A percentile compares a stretch with the other conserved stretches of the same genome.
Conservation (phyloP, 1,140 invertebrate species). For the Chelonus insularis region DNA sequence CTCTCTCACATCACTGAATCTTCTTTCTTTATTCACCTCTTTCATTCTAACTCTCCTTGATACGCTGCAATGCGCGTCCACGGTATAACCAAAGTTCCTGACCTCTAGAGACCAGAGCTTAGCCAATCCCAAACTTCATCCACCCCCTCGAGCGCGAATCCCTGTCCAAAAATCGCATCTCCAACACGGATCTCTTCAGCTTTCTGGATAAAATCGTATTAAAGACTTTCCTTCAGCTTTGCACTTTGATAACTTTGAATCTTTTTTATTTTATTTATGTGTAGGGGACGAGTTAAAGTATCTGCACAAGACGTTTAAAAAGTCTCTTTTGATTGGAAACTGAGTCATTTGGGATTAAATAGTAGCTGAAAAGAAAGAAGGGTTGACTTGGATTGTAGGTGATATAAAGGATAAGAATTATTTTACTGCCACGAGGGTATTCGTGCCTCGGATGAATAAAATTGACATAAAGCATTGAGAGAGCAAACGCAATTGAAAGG, state of each 20-base stretch:
- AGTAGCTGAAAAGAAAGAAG: background rate
- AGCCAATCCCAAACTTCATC: constrained; percentile 15
- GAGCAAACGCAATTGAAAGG: background rate
- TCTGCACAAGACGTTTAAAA: constrained; percentile 17
- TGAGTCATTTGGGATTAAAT: background rate
- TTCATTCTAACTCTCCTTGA: constrained; percentile 13
- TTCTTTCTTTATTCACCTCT: constrained; percentile 9
- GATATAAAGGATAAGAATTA: constrained; percentile 11
- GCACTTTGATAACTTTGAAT: background rate
- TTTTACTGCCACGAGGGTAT: background rate
- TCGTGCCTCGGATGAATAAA: constrained; percentile 18
- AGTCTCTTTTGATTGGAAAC: constrained; percentile 9
- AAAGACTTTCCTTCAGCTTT: constrained; percentile 29
- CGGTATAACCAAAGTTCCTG: constrained; percentile 29
- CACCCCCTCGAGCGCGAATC: constrained; percentile 11
- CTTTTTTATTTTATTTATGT: constrained; percentile 3
- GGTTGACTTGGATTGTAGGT: constrained; percentile 4
- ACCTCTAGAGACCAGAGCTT: constrained; percentile 7
- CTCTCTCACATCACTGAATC: background rate
- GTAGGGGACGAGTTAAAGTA: background rate
- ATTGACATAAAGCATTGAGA: constrained; percentile 5
- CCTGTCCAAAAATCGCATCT: constrained; percentile 6
- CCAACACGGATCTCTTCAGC: constrained; percentile 7
- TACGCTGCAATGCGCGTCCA: constrained; percentile 33
- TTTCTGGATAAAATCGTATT: constrained; percentile 35